Evolutionary conservation across 2,797 vertebrate genomes (phyloP).

Genomic region (Philypnodon macrostomus): DNA sequence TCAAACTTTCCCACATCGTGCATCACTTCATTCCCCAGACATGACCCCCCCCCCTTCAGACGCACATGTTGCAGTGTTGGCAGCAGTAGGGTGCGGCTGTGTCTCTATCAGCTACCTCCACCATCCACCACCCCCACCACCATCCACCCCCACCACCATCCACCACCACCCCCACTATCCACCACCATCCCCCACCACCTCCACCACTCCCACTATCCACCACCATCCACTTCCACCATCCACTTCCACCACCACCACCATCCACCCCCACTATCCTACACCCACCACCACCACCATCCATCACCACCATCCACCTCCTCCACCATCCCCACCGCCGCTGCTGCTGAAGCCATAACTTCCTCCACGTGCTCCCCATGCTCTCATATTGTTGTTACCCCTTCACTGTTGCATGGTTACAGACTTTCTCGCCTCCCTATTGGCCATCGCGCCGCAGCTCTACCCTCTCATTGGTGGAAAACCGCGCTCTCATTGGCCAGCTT

Average conservation of each 20-base stretch:
- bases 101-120: not conserved
- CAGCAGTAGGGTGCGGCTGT: slow-evolving; percentile 64
- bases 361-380: slow-evolving; percentile 75
- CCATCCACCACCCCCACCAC: slow-evolving; percentile 6
- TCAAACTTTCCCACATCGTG: not conserved
- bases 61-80: slow-evolving; percentile 24
- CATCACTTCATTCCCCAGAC: slow-evolving; percentile 6
- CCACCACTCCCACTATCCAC: slow-evolving; percentile 1
- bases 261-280: slow-evolving; percentile 29
- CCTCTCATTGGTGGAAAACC: too few relatives aligned
- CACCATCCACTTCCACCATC: slow-evolving; percentile 64
- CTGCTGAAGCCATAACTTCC: slow-evolving; percentile 69
- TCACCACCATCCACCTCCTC: not conserved
- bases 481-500: slow-evolving; percentile 55
- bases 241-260: slow-evolving; percentile 51
- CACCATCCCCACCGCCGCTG: slow-evolving; percentile 16
- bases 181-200: too few relatives aligned
- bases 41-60: slow-evolving; percentile 5
- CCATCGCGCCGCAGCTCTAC: too few relatives aligned
- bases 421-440: slow-evolving; percentile 59
- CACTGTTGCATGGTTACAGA: slow-evolving; percentile 83
- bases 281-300: too few relatives aligned
- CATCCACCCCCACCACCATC: not conserved
- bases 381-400: slow-evolving; percentile 63
- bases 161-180: slow-evolving; percentile 28